Evolutionary conservation across 1,140 invertebrate genomes (phyloP).

Genomic region (Hypsibius dujardini): DNA sequence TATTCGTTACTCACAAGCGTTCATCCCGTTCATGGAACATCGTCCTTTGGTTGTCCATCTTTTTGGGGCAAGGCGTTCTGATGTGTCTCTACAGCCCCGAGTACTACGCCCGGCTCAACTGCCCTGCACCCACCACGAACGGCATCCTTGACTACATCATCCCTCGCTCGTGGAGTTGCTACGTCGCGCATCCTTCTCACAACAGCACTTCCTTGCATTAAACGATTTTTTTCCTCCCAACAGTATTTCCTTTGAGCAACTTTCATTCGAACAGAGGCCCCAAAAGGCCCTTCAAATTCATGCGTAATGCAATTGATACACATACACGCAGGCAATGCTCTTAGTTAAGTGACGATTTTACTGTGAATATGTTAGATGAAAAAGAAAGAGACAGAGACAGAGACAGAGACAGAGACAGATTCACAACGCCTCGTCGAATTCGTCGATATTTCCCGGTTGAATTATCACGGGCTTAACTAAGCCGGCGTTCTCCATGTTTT

Average conservation of each 20-base stretch:
- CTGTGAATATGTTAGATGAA: too few relatives aligned
- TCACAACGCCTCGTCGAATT: neutral
- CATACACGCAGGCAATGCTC: too few relatives aligned
- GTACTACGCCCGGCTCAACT: slow-evolving; percentile 61
- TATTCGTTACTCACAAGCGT: slow-evolving; percentile 39
- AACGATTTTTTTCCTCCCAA: neutral
- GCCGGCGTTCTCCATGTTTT: slow-evolving; percentile 2
- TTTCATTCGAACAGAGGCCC: too few relatives aligned
- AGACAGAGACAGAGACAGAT: too few relatives aligned
- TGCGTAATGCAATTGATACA: too few relatives aligned
- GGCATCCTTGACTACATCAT: slow-evolving; percentile 29
- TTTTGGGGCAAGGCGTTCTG: slow-evolving; percentile 53
- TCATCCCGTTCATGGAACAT: slow-evolving; percentile 45
- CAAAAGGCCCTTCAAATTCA: too few relatives aligned
- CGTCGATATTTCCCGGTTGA: neutral
- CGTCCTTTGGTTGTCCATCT: slow-evolving; percentile 58
- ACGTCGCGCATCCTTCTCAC: slow-evolving; percentile 22
- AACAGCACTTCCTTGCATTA: neutral
- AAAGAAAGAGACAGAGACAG: too few relatives aligned
- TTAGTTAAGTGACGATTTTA: too few relatives aligned
- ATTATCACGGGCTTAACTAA: neutral
- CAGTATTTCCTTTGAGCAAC: neutral
- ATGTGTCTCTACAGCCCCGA: slow-evolving; percentile 64
- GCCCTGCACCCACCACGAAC: slow-evolving; percentile 33
- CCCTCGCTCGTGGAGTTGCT: slow-evolving; percentile 33